phyloP scores from a whole-genome alignment of 2,113 vertebrate genomes.

The Ctenodactylus gundi region DNA sequence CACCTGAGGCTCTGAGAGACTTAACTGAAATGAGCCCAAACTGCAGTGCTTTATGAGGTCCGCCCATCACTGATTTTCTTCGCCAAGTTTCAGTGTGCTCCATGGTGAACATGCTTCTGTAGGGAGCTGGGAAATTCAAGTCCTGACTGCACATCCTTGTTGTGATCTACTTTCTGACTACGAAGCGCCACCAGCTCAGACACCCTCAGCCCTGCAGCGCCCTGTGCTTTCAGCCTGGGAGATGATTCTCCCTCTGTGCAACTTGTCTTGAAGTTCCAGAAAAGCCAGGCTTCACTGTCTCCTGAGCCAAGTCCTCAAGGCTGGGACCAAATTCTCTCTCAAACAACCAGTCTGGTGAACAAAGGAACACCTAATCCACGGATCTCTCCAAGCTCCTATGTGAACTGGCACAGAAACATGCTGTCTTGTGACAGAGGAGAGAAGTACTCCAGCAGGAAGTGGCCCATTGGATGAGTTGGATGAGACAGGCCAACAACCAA shows the following conservation, averaged over 20 bases:
- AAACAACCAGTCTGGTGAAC: slow-evolving; percentile 63
- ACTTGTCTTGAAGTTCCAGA: slow-evolving; percentile 69
- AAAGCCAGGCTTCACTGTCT: slow-evolving; percentile 64
- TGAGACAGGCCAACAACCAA: background rate
- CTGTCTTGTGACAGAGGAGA: background rate
- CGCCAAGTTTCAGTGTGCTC: slow-evolving; percentile 54
- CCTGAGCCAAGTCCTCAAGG: slow-evolving; percentile 74
- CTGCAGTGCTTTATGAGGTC: slow-evolving; percentile 69
- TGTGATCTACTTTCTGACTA: too few relatives aligned
- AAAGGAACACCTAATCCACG: slow-evolving; percentile 64
- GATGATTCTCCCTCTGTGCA: slow-evolving; percentile 5
- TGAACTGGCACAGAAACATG: slow-evolving; percentile 3
- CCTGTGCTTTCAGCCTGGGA: slow-evolving; percentile 72
- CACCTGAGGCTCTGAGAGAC: slow-evolving; percentile 72
- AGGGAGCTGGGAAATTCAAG: background rate
- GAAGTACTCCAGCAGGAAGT: background rate
- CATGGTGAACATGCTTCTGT: background rate
- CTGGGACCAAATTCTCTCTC: slow-evolving; percentile 70
- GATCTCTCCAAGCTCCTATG: slow-evolving; percentile 41
- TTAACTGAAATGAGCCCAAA: slow-evolving; percentile 74
- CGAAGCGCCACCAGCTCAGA: background rate
- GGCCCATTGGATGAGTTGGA: background rate
- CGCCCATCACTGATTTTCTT: slow-evolving; percentile 70
- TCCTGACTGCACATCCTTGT: background rate
- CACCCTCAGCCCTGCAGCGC: background rate